Evolutionary conservation across 2,888 invertebrate species (phyloP), one percentile per base, ranked within the genome.

Genomic region (Phyto melanocephala): DNA sequence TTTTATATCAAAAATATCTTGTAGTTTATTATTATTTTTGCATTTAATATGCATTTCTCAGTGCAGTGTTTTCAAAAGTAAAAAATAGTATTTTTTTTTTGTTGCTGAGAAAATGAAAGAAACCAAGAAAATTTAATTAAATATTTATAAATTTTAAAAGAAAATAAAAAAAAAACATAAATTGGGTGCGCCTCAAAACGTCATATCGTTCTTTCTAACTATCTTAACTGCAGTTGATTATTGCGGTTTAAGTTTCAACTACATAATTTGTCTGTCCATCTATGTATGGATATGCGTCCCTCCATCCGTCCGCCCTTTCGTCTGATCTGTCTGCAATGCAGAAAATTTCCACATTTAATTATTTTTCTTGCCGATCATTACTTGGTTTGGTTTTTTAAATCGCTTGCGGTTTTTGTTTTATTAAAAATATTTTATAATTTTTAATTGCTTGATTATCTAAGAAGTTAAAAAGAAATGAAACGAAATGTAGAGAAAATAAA

Each of bases 1-100:
- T 74, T 50, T 47, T 20, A 62, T 42, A 13, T 58, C 17, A 10
- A 17, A 15, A 17, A 71, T n/a, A 33, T 58, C 50, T 13, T 72
- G 15, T 40, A n/a, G n/a, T n/a, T n/a, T n/a, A n/a, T n/a, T n/a
- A n/a, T n/a, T 6, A 42, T 45, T 60, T 42, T 60, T 20, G 3
- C 47, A 75, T 79, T 82, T 71, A 74, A 63, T 76, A 82, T 76
- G 79, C 82, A 82, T 82, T 82, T 82, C 82, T 82, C 82, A 82
- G 75, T 67, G 72, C 71, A 63, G 74, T 62, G 52, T 54, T 56
- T 20, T 17, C 45, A 56, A 37, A 20, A 52, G 37, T 22, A 35
- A 65, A 20, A 24, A 72, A 50, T 24, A 20, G n/a, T 15, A 33
- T 56, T 56, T 42, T n/a, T n/a, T 33, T 13, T 33, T 47, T 63